Base-by-base conservation (phyloP, 2,113 vertebrate species). In the Amia ocellicauda region DNA sequence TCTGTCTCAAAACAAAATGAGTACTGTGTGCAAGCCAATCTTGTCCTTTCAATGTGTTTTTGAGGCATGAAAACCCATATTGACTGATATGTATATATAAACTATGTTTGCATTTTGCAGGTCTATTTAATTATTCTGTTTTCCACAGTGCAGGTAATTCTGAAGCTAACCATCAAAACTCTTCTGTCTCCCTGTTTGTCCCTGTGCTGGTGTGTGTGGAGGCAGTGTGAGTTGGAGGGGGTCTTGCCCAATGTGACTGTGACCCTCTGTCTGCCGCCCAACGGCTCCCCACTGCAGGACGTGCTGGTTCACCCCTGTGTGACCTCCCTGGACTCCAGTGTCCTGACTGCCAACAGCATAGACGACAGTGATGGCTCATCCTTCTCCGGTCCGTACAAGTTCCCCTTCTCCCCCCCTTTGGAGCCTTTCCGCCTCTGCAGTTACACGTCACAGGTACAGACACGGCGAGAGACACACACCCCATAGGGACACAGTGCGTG, bases 171-270 rank as follows among this genome's bases (percentile, higher is more conserved):
- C 31, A 36, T 11, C 31, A 36, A 11, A 36, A n/a, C 23, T 68
- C 16, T 54, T 54, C 22, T 59, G 23, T 60, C 22, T 60, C 5
- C 20, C 54, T 70, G 27, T 24, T 42, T n/a, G n/a, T 47, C 19
- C 22, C 28, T 4, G 19, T 41, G 26, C 41, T 31, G 10, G 43
- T 29, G 22, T 28, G 23, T 60, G 49, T 76, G 11, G 58, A 50
- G 36, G 69, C 74, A 97, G 97, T 95, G 93, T 87, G 93, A 98
- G 66, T 86, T 98, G 22, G 94, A 98, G 83, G 93, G 93, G 10
- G 78, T 91, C 67, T 88, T 92, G 29, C 92, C 94, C 62, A 94
- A 88, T 27, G 91, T 97, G 66, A 94, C 87, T 0, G 81, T 97
- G 68, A 93, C 88, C 69, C 88, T 98, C 76, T 88, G 80, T 16